A percentile compares a stretch with the other conserved stretches of the same genome.
Conservation (phyloP, 2,113 vertebrate species). For the Lanius ludovicianus region DNA sequence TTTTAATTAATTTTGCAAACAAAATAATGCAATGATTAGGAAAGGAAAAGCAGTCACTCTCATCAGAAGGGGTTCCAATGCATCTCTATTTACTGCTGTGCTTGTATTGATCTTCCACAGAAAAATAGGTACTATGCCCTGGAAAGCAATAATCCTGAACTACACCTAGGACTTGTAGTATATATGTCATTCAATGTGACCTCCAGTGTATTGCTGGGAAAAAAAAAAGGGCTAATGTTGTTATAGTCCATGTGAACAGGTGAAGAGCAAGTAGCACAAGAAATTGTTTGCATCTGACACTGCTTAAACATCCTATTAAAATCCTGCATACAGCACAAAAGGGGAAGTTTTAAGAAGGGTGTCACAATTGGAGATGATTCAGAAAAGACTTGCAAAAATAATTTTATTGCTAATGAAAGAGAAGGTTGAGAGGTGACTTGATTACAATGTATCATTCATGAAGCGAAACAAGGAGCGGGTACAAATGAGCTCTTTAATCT, state of each 20-base stretch:
- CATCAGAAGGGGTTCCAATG: background rate
- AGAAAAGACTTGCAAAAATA: slow-evolving; percentile 2
- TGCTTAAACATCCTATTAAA: background rate
- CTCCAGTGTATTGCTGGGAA: accelerated
- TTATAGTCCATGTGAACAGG: background rate
- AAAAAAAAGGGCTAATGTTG: background rate
- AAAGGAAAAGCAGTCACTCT: background rate
- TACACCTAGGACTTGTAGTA: background rate
- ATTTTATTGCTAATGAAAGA: slow-evolving; percentile 13
- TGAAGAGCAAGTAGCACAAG: background rate
- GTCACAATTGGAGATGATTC: background rate
- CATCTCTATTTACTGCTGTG: background rate
- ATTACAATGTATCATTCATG: slow-evolving; percentile 1
- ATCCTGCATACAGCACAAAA: background rate
- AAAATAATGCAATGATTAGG: background rate
- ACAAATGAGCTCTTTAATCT: slow-evolving; percentile 32
- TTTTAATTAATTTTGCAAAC: background rate
- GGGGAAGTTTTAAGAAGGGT: background rate
- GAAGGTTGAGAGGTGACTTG: slow-evolving; percentile 10
- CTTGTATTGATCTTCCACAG: background rate
- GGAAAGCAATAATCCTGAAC: background rate
- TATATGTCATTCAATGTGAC: background rate
- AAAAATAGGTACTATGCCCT: background rate
- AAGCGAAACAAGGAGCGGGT: background rate
- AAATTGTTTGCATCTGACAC: background rate